Percentiles rank a stretch among this genome's conserved stretches.
Evolutionary conservation across 2,888 invertebrate genomes (phyloP).

Genomic region (Eremobia ochroleuca): DNA sequence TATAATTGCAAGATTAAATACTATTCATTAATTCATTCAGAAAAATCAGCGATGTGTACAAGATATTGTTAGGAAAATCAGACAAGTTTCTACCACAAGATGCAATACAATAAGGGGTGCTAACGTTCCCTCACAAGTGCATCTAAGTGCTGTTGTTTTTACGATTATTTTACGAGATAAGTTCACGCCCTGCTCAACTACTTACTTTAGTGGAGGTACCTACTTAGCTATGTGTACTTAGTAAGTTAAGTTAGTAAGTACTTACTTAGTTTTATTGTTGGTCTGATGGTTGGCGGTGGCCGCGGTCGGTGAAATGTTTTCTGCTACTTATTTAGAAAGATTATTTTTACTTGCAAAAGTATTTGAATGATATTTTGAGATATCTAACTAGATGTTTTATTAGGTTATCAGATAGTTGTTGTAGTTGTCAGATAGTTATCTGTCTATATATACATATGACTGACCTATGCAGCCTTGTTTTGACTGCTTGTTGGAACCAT

Average conservation of each 20-base stretch:
- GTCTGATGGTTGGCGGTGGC: neutral
- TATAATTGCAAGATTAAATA: too few species aligned
- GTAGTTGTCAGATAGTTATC: neutral
- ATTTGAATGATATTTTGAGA: neutral
- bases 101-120: constrained; percentile 34
- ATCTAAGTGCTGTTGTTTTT: constrained; percentile 47
- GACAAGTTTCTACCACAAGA: neutral
- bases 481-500: neutral
- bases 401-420: too few species aligned
- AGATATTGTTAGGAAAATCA: neutral
- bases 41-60: neutral
- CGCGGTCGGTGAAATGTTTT: neutral
- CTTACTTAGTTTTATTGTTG: constrained; percentile 17
- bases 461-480: neutral
- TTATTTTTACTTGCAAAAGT: neutral
- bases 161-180: constrained; percentile 60
- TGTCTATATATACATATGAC: too few species aligned
- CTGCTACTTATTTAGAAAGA: neutral
- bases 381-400: neutral
- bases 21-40: neutral
- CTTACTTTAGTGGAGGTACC: constrained; percentile 11
- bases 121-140: constrained; percentile 40
- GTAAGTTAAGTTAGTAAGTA: too few species aligned
- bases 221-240: neutral
- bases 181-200: constrained; percentile 14